Conservation (phyloP, 2,888 invertebrate genomes). For the Mellilla xanthometata region DNA sequence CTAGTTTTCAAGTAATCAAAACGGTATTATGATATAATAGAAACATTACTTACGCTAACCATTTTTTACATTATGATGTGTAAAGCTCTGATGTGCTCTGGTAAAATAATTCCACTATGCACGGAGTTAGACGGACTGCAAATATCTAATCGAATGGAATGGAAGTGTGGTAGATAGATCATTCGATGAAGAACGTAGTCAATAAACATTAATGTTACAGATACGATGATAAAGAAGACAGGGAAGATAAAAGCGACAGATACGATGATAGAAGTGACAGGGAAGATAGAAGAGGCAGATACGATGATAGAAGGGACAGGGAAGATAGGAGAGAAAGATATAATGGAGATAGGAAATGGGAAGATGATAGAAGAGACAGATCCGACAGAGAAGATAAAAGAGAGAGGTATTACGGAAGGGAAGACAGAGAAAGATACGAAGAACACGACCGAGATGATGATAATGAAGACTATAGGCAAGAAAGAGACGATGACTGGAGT, state of each 20-base stretch:
- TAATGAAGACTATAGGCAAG: not conserved
- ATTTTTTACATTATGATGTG: too few relatives aligned
- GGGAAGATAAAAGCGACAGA: not conserved
- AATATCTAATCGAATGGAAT: too few relatives aligned
- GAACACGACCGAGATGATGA: not conserved
- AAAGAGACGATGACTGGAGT: conserved; percentile 3
- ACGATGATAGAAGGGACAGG: not conserved
- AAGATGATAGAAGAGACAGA: not conserved
- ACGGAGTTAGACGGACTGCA: too few relatives aligned
- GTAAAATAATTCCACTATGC: too few relatives aligned
- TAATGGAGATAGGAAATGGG: not conserved
- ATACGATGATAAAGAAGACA: not conserved
- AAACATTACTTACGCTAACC: too few relatives aligned
- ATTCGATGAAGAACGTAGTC: too few relatives aligned
- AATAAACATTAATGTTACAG: too few relatives aligned
- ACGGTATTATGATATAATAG: too few relatives aligned
- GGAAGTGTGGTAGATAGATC: too few relatives aligned
- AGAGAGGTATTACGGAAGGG: not conserved
- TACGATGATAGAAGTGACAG: not conserved
- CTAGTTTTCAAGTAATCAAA: too few relatives aligned
- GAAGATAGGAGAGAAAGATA: conserved; percentile 1
- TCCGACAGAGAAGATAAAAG: not conserved
- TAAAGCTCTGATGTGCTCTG: too few relatives aligned
- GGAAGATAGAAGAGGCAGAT: not conserved
- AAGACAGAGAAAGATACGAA: not conserved